Percentiles rank a stretch among this genome's conserved stretches.
These are phyloP conservation scores for Corythornis vintsioides DNA, from an alignment of 2,113 vertebrate species.

Conservation along the genomic window DNA sequence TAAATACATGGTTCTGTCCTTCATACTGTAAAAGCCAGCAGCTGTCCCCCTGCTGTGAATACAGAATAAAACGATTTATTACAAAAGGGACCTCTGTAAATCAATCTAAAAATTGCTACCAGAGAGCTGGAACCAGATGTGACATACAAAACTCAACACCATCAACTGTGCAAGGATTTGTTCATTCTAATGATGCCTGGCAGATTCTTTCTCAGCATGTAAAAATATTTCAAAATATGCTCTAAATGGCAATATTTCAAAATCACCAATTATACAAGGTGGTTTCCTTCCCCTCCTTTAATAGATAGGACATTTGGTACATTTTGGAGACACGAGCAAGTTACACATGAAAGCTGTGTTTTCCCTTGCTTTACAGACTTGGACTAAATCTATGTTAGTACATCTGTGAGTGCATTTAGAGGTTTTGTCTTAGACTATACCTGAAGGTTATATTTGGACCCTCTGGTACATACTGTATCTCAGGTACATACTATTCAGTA, in stretches of 20 bases:
- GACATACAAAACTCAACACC: background rate
- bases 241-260: background rate
- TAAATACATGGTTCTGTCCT: conserved; percentile 54
- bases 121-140: background rate
- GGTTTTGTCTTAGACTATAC: background rate
- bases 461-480: background rate
- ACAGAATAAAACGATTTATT: conserved; percentile 57
- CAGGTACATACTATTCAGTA: background rate
- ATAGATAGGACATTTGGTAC: background rate
- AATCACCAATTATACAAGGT: background rate
- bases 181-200: background rate
- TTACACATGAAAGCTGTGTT: background rate
- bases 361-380: background rate
- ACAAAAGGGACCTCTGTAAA: conserved; percentile 55
- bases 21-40: conserved; percentile 12
- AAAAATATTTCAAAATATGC: background rate
- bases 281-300: background rate
- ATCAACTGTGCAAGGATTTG: background rate
- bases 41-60: background rate
- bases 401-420: rapidly evolving
- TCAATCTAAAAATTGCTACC: conserved; percentile 40
- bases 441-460: background rate
- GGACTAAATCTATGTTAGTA: background rate
- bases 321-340: background rate
- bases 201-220: background rate